phyloP scores from a whole-genome alignment of 2,888 invertebrate species.

The Rhyacophila evoluta region DNA sequence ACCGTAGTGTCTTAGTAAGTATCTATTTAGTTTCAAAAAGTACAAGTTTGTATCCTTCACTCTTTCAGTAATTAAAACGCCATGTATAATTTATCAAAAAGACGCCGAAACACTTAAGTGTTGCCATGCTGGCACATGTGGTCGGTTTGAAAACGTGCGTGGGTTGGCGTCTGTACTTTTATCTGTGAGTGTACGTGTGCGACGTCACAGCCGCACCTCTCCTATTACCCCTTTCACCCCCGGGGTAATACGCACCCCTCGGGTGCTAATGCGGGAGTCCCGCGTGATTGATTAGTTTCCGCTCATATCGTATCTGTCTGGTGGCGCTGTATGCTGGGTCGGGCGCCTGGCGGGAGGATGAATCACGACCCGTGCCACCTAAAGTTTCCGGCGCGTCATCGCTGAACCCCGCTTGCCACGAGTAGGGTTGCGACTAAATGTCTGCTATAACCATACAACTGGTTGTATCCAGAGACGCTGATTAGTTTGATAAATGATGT shows the following conservation, averaged over 20 bases:
- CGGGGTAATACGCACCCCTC: constrained; percentile 13
- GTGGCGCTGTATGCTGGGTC: not conserved
- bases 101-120: not conserved
- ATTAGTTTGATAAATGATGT: too few species aligned
- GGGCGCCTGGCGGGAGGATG: not conserved
- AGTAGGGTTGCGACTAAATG: too few species aligned
- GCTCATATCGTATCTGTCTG: constrained; percentile 30
- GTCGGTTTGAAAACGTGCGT: not conserved
- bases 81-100: constrained; percentile 12
- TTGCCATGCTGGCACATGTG: constrained; percentile 14
- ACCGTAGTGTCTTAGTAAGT: too few species aligned
- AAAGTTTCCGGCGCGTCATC: not conserved
- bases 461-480: too few species aligned
- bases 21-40: too few species aligned
- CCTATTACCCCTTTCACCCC: not conserved
- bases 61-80: not conserved
- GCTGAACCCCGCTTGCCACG: not conserved
- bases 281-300: constrained; percentile 51
- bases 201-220: constrained; percentile 22
- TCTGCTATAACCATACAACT: too few species aligned
- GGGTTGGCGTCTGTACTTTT: not conserved
- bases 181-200: not conserved
- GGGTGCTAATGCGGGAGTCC: constrained; percentile 37
- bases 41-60: not conserved
- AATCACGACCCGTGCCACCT: not conserved